These are phyloP conservation scores for Cloeon dipterum DNA, from an alignment of 2,888 invertebrate species.

Conservation along the genomic window DNA sequence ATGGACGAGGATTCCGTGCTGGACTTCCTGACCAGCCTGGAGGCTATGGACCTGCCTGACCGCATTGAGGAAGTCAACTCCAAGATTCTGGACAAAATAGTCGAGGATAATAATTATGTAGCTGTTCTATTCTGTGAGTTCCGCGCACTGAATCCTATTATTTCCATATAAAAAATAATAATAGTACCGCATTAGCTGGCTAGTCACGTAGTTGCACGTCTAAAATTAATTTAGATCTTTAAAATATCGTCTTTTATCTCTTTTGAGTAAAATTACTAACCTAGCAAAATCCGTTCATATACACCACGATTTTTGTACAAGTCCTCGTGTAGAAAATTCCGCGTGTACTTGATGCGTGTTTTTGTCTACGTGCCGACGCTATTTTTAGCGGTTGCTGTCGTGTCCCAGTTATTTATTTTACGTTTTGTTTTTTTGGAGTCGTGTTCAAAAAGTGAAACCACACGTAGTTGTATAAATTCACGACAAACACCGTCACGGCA, in stretches of 20 bases:
- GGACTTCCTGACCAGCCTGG: constrained; percentile 80
- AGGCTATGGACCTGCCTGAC: constrained; percentile 86
- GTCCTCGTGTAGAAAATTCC: no score
- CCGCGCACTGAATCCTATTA: no score
- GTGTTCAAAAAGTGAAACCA: no score
- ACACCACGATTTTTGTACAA: no score
- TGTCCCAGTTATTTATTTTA: no score
- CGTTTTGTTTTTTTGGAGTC: no score
- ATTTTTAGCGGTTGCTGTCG: no score
- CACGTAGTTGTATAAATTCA: no score
- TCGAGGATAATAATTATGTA: constrained; percentile 77
- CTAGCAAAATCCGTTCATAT: no score
- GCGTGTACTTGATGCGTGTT: no score
- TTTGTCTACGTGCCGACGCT: no score
- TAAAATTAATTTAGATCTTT: not conserved
- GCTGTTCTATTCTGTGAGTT: constrained; percentile 86
- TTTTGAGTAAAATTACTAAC: not conserved
- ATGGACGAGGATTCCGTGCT: constrained; percentile 87
- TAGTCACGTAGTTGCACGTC: not conserved
- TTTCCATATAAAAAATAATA: not conserved
- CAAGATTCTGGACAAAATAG: constrained; percentile 69
- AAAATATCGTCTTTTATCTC: not conserved
- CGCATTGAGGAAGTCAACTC: constrained; percentile 88
- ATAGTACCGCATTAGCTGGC: not conserved
- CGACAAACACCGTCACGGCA: no score